Evolutionary conservation across 2,113 vertebrate genomes (phyloP).

Genomic region (Cygnus buccinator): DNA sequence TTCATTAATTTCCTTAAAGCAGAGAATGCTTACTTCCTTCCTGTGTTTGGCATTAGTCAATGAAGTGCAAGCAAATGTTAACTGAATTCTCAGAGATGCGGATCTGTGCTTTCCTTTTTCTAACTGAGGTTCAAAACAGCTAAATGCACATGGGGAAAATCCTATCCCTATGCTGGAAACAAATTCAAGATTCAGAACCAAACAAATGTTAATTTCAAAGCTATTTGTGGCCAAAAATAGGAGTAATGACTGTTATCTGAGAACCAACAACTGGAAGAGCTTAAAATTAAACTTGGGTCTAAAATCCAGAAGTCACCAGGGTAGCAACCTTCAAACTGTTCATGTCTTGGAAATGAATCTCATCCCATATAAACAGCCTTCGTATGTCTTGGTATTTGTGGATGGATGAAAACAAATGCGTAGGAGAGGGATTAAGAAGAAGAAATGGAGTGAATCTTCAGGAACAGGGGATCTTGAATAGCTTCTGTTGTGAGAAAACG

Average conservation of each 20-base stretch:
- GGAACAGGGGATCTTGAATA: not conserved
- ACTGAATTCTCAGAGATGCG: not conserved
- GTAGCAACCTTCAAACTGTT: not conserved
- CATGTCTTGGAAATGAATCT: not conserved
- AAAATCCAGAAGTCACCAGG: not conserved
- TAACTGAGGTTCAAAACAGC: not conserved
- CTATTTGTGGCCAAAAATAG: not conserved
- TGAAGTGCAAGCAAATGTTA: slow-evolving; percentile 23
- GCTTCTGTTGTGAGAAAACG: not conserved
- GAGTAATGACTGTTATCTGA: not conserved
- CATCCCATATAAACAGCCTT: not conserved
- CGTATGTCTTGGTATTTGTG: not conserved
- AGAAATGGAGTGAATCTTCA: not conserved
- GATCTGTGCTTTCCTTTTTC: slow-evolving; percentile 24
- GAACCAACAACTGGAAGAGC: slow-evolving; percentile 5
- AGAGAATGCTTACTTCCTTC: slow-evolving; percentile 22
- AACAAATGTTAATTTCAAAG: not conserved
- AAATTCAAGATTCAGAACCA: not conserved
- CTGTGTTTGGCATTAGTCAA: slow-evolving; percentile 22
- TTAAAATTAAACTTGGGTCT: slow-evolving; percentile 2
- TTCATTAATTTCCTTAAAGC: slow-evolving; percentile 2
- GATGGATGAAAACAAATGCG: not conserved
- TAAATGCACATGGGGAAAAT: not conserved
- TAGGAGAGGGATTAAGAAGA: not conserved
- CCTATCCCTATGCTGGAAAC: not conserved